These are phyloP conservation scores for Dryococelus australis DNA, from an alignment of 2,888 invertebrate genomes.

Conservation along the genomic window DNA sequence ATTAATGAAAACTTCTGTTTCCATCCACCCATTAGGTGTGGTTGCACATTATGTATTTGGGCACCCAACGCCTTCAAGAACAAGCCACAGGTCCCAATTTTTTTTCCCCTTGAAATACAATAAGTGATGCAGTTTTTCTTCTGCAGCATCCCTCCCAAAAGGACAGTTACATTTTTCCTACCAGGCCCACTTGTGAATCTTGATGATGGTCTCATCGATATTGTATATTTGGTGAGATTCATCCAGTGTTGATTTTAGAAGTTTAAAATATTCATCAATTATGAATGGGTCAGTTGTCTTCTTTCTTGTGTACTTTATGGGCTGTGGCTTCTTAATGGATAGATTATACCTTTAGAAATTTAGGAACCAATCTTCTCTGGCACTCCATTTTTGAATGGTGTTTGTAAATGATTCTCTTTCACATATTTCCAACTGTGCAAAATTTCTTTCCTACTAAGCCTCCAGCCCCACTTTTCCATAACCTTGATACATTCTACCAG, in stretches of 20 bases:
- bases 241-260: slow-evolving; percentile 38
- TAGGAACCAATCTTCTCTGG: slow-evolving; percentile 52
- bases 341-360: slow-evolving; percentile 51
- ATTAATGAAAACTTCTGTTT: slow-evolving; percentile 50
- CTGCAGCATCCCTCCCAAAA: no score
- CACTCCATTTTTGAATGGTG: slow-evolving; percentile 52
- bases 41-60: slow-evolving; percentile 51
- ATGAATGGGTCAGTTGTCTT: slow-evolving; percentile 49
- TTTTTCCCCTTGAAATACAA: slow-evolving; percentile 54
- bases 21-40: slow-evolving; percentile 54
- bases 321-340: slow-evolving; percentile 55
- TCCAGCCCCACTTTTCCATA: slow-evolving; percentile 54
- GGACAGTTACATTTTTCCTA: slow-evolving; percentile 53
- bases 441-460: slow-evolving; percentile 52
- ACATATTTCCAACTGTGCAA: slow-evolving; percentile 51
- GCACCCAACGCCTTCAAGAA: slow-evolving; percentile 43
- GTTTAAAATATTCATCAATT: slow-evolving; percentile 37
- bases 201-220: slow-evolving; percentile 38
- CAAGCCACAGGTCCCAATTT: slow-evolving; percentile 55
- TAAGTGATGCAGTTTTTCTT: slow-evolving; percentile 53
- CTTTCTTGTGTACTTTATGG: slow-evolving; percentile 53
- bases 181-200: slow-evolving; percentile 51
- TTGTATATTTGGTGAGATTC: no score
- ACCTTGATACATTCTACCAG: slow-evolving; percentile 49
- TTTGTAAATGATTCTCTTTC: slow-evolving; percentile 48